These are phyloP conservation scores for Sminthurinus aureus DNA, from an alignment of 2,888 invertebrate genomes.

Conservation along the genomic window DNA sequence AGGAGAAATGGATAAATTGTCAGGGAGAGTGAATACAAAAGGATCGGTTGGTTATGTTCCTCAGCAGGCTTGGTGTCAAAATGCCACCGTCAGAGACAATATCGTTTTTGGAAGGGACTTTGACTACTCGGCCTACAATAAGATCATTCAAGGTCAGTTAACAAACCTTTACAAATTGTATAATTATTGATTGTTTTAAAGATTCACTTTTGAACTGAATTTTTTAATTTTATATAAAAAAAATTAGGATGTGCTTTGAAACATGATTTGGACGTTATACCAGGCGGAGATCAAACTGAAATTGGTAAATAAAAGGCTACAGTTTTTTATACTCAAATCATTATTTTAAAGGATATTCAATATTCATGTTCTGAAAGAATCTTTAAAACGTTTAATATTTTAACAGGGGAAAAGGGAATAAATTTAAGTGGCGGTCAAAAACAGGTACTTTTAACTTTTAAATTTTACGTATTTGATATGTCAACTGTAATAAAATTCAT, in stretches of 20 bases:
- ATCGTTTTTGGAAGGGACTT: slow-evolving; percentile 67
- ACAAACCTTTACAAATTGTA: background rate
- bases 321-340: too few species aligned
- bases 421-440: slow-evolving; percentile 73
- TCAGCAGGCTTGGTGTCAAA: slow-evolving; percentile 98
- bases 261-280: slow-evolving; percentile 90
- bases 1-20: slow-evolving; percentile 64
- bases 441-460: slow-evolving; percentile 44
- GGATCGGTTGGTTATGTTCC: slow-evolving; percentile 84
- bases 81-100: slow-evolving; percentile 75
- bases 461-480: too few species aligned
- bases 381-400: too few species aligned
- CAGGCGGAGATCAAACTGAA: slow-evolving; percentile 87
- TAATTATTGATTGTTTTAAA: slow-evolving; percentile 62
- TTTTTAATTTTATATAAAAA: slow-evolving; percentile 76
- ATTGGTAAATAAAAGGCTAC: too few species aligned
- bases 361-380: too few species aligned
- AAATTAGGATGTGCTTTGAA: slow-evolving; percentile 89
- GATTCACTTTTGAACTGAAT: slow-evolving; percentile 95
- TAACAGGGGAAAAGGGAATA: slow-evolving; percentile 74
- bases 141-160: slow-evolving; percentile 73
- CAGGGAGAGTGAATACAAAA: slow-evolving; percentile 36
- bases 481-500: too few species aligned
- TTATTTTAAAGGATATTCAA: too few species aligned
- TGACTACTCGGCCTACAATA: slow-evolving; percentile 76